Conservation (phyloP, 2,888 invertebrate species). For the Trachelus tabidus region DNA sequence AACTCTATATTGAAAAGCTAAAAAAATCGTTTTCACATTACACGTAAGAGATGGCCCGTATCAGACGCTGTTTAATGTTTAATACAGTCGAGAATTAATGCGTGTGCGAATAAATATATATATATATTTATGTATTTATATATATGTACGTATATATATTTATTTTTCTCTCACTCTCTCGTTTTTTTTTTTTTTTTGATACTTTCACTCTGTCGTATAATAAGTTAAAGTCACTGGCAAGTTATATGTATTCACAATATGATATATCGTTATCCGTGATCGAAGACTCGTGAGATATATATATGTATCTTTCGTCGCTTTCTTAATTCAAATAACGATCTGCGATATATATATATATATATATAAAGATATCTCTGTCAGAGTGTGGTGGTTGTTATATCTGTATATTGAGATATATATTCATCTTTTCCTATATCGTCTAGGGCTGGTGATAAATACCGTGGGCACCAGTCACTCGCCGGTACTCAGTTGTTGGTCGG, state of each 20-base stretch:
- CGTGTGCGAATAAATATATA: conserved; percentile 8
- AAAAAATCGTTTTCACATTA: conserved; percentile 46
- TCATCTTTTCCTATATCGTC: conserved; percentile 57
- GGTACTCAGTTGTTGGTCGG: conserved; percentile 63
- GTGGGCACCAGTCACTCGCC: conserved; percentile 66
- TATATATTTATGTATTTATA: conserved; percentile 5
- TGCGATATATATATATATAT: conserved; percentile 30
- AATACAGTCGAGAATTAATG: conserved; percentile 9
- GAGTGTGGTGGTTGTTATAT: conserved; percentile 44
- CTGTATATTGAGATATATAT: conserved; percentile 45
- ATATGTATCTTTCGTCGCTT: conserved; percentile 37
- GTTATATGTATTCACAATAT: not conserved
- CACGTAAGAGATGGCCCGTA: conserved; percentile 35
- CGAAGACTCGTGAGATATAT: conserved; percentile 25
- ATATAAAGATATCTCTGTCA: conserved; percentile 40
- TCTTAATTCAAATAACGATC: conserved; percentile 42
- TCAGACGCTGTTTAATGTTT: conserved; percentile 4
- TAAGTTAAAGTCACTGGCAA: not conserved
- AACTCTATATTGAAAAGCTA: conserved; percentile 54
- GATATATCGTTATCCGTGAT: not conserved
- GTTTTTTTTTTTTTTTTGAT: not conserved
- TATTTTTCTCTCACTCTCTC: conserved; percentile 9
- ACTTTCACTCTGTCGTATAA: not conserved
- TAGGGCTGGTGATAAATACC: conserved; percentile 67
- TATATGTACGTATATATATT: conserved; percentile 5